Base-by-base conservation (phyloP, 2,888 invertebrate genomes). In the Phaonia tiefii region DNA sequence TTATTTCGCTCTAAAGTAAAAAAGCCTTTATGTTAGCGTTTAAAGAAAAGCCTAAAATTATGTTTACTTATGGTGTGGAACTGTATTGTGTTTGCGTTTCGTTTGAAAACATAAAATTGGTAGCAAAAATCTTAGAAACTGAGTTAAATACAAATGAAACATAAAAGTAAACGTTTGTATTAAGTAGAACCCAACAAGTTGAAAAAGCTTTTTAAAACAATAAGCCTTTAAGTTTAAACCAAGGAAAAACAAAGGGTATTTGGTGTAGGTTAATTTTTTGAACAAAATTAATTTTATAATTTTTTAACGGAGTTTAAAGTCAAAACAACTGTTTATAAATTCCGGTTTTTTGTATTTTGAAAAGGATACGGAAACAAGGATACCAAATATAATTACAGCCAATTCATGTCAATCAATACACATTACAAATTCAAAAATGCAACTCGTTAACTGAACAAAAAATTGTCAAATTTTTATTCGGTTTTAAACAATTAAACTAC, bases 401-500 rank as follows among this genome's bases (percentile, higher is more conserved):
- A 69, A 69, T 69, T 22, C 13, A 58, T 37, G 15, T 4, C n/a
- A 51, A 15, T 49, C 17, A 54, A 31, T 54, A 65, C 44, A 65
- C 63, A 54, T 51, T 37, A 37, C 69, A 69, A 56, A 63, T 39
- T 60, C 39, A 60, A 31, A n/a, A 31, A 17, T 17, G 60, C 60
- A 69, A 69, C 54, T 60, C 39, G 56, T 31, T 49, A 46, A 70
- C 44, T 56, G 71, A 65, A 49, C 65, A 76, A 63, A 54, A 20
- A 65, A 26, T 15, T 63, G 20, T 39, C 17, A 39, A 60, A 39
- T 13, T 67, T 58, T 44, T 42, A 76, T 42, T n/a, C 31, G 54
- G 70, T 46, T 67, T 72, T 73, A 72, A 74, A 76, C 67, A 65
- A 76, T 63, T 75, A 81, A 15, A 72, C 75, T 79, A 79, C 75